Base-by-base conservation (phyloP, 2,888 invertebrate species). In the Agrochola lota region DNA sequence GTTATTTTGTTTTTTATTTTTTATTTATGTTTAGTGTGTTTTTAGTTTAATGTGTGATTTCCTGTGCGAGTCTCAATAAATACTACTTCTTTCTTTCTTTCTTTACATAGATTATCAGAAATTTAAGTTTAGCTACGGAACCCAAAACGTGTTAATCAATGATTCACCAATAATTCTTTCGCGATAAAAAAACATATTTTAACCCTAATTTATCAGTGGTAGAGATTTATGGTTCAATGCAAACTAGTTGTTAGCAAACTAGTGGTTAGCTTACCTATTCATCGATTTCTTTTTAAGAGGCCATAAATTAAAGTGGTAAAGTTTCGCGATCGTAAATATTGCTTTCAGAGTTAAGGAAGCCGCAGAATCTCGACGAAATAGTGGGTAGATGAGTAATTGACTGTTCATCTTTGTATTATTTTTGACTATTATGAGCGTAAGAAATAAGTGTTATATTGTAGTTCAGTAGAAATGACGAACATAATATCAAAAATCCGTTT, bases 181-280 rank as follows among this genome's bases (percentile, higher is more conserved):
- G 62, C 43, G 46, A 62, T 70, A 63, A 46, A 79, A 77, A 79
- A 71, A 63, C 57, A 70, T 75, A 12, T 30, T 55, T 52, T 52
- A 67, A 76, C 78, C 74, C 46, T 71, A 71, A 86, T 86, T 70
- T 62, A 78, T 70, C 79, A 78, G 43, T 57, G 71, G 20, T 68
- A 62, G 0, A 76, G 55, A 68, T 82, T 72, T 71, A 80, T 82
- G 26, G 67, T 52, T 64, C 26, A 59, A 71, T 75, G 49, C 60
- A 40, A 62, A 71, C 59, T 63, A 77, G 64, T 72, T 70, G 76
- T 87, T 84, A 84, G 59, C 63, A n/a, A n/a, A n/a, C 59, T 63
- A 77, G 64, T 72, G 71, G 76, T 87, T 84, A 84, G 59, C 63
- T 64, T 6, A 74, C 68, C 52, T 66, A 62, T 70, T 67, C 30